phyloP scores from a whole-genome alignment of 2,113 vertebrate species.

The Paratilapia polleni region DNA sequence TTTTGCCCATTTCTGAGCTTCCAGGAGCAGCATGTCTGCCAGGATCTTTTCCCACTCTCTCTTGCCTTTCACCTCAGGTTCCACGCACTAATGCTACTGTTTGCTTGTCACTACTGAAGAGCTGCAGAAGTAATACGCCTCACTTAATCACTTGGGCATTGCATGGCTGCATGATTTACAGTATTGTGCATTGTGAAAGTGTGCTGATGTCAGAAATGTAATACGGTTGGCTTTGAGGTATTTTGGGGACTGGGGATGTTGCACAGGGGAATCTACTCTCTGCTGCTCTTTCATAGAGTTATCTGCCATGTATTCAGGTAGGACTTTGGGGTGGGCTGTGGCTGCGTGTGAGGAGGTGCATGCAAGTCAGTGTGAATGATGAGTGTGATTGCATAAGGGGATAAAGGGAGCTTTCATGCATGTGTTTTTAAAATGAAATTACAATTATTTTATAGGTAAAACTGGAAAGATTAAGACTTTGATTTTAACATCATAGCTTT shows the following conservation, averaged over 20 bases:
- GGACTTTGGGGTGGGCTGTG: slow-evolving; percentile 29
- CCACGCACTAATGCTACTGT: slow-evolving; percentile 68
- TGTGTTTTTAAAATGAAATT: not conserved
- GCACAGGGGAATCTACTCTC: slow-evolving; percentile 32
- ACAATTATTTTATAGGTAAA: not conserved
- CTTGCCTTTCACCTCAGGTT: slow-evolving; percentile 40
- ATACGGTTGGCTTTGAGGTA: slow-evolving; percentile 18
- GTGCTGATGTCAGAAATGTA: slow-evolving; percentile 16
- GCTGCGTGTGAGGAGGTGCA: slow-evolving; percentile 25
- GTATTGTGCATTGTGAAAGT: slow-evolving; percentile 82
- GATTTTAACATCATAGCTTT: slow-evolving; percentile 17
- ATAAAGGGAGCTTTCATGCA: not conserved
- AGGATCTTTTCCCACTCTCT: slow-evolving; percentile 25
- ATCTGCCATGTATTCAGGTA: slow-evolving; percentile 49
- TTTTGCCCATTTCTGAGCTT: slow-evolving; percentile 42
- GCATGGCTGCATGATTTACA: slow-evolving; percentile 89
- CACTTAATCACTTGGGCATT: slow-evolving; percentile 56
- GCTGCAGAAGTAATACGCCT: slow-evolving; percentile 46
- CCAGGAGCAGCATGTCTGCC: slow-evolving; percentile 37
- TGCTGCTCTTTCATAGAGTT: slow-evolving; percentile 1
- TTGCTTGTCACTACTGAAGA: slow-evolving; percentile 63
- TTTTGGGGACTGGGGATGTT: slow-evolving; percentile 17
- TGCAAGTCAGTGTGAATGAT: not conserved
- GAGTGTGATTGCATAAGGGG: slow-evolving; percentile 4
- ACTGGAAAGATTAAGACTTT: slow-evolving; percentile 1